A percentile compares a stretch with the other conserved stretches of the same genome.
Evolutionary conservation across 2,113 vertebrate genomes (phyloP).

Genomic region (Theristicus caerulescens): DNA sequence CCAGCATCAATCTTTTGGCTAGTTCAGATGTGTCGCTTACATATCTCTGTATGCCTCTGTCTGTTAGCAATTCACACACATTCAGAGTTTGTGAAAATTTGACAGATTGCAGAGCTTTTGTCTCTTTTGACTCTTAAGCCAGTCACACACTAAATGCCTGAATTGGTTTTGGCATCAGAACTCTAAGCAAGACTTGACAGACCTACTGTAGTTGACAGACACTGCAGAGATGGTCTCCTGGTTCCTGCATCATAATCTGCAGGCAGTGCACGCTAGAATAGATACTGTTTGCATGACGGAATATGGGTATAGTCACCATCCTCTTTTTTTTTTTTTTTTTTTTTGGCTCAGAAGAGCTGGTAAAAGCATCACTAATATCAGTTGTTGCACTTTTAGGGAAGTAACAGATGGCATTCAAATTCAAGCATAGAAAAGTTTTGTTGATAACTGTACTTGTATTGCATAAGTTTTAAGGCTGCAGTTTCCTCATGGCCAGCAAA

Average conservation of each 20-base stretch:
- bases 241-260: background rate
- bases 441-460: background rate
- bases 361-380: background rate
- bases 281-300: background rate
- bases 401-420: background rate
- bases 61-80: background rate
- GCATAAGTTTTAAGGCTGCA: background rate
- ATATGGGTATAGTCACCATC: background rate
- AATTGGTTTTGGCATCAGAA: background rate
- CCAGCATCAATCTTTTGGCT: background rate
- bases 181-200: background rate
- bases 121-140: background rate
- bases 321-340: background rate
- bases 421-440: background rate
- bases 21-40: background rate
- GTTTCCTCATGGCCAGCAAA: background rate
- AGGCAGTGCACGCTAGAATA: background rate
- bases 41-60: background rate
- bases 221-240: background rate
- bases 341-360: background rate
- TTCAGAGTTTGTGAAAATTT: background rate
- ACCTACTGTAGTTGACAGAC: background rate
- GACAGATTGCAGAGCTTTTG: background rate
- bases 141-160: background rate
- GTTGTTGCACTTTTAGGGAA: background rate